Evolutionary conservation across 2,113 vertebrate species (phyloP).

Genomic region (Lipotes vexillifer): DNA sequence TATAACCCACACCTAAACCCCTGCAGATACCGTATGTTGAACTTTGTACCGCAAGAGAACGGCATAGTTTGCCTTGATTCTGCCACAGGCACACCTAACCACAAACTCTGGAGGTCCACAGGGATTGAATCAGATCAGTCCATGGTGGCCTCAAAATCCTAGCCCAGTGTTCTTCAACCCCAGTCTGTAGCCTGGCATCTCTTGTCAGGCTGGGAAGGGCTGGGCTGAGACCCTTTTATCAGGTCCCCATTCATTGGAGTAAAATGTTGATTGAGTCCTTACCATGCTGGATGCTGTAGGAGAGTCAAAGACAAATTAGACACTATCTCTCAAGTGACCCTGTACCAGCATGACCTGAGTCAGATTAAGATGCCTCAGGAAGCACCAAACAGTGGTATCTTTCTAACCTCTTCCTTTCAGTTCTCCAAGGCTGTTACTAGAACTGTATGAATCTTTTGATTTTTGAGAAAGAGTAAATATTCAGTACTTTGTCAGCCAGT

Average conservation of each 20-base stretch:
- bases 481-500: not conserved
- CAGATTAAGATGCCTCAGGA: not conserved
- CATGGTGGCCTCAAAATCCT: fast-evolving
- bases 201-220: not conserved
- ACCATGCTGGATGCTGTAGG: too few species aligned
- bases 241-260: not conserved
- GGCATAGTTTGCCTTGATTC: fast-evolving
- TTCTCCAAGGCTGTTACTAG: not conserved
- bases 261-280: not conserved
- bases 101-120: too few species aligned
- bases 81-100: too few species aligned
- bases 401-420: not conserved
- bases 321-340: fast-evolving
- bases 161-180: not conserved
- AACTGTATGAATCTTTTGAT: not conserved
- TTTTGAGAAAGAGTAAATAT: not conserved
- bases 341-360: not conserved
- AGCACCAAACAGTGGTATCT: fast-evolving
- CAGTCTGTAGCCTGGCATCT: fast-evolving
- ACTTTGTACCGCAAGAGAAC: not conserved
- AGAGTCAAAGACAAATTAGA: not conserved
- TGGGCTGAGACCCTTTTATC: not conserved
- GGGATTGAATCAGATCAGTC: not conserved
- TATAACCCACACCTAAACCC: not conserved
- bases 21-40: too few species aligned